A percentile compares a stretch with the other conserved stretches of the same genome.
Evolutionary conservation across 2,797 vertebrate genomes (phyloP).

Genomic region (Echiichthys vipera): DNA sequence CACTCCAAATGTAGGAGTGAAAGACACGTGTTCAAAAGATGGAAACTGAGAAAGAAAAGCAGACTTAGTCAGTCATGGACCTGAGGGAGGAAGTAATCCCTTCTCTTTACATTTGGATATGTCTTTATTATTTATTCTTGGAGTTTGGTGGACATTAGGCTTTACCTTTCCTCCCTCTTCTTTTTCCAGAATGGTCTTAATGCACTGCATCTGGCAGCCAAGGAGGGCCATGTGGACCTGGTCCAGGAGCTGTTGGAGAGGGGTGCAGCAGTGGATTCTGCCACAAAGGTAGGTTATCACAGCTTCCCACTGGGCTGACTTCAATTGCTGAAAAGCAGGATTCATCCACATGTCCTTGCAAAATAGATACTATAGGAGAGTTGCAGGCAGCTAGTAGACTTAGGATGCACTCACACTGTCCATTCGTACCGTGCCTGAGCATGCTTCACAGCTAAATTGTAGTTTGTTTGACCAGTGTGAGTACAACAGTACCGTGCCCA

Average conservation of each 20-base stretch:
- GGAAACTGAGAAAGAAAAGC: slow-evolving; percentile 16
- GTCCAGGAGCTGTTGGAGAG: slow-evolving; percentile 95
- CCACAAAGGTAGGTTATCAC: slow-evolving; percentile 90
- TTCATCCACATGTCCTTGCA: not conserved
- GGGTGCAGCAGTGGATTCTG: slow-evolving; percentile 92
- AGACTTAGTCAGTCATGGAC: slow-evolving; percentile 3
- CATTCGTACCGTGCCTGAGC: no score
- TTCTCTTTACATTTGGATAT: not conserved
- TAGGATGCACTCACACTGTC: no score
- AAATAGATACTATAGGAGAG: not conserved
- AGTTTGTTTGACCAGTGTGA: no score
- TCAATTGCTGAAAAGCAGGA: not conserved
- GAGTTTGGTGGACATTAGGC: not conserved
- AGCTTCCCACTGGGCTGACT: not conserved
- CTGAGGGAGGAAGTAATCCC: slow-evolving; percentile 27
- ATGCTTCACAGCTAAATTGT: no score
- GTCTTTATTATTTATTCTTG: not conserved
- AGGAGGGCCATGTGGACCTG: slow-evolving; percentile 96
- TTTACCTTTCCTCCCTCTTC: slow-evolving; percentile 24
- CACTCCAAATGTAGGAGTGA: slow-evolving; percentile 5
- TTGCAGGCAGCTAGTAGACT: not conserved
- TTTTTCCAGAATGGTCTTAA: slow-evolving; percentile 96
- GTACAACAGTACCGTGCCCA: no score
- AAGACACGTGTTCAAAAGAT: slow-evolving; percentile 19
- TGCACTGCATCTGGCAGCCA: slow-evolving; percentile 96